Evolutionary conservation across 1,140 invertebrate genomes (phyloP).

Genomic region (Bombus affinis): DNA sequence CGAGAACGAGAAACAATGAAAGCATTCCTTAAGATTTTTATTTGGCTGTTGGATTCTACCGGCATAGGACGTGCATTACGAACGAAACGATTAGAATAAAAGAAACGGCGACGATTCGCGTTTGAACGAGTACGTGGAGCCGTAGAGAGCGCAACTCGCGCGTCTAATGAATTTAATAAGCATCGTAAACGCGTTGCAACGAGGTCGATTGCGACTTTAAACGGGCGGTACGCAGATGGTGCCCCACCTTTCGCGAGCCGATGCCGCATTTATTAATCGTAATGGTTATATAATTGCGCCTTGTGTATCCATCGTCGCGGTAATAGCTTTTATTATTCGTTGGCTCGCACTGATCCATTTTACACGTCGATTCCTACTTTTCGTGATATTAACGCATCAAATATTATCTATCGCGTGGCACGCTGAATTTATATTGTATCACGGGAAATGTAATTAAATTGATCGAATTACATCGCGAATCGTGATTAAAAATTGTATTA

Average conservation of each 20-base stretch:
- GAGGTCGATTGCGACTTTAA: constrained; percentile 64
- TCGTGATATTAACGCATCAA: constrained; percentile 23
- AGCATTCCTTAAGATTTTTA: too few relatives aligned
- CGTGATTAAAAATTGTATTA: constrained; percentile 29
- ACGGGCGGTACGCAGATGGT: constrained; percentile 54
- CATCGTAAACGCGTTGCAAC: constrained; percentile 55
- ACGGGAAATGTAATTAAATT: constrained; percentile 35
- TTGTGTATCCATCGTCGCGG: constrained; percentile 34
- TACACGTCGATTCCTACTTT: constrained; percentile 19
- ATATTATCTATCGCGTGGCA: constrained; percentile 23
- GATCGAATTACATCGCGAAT: constrained; percentile 36
- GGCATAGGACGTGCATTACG: too few relatives aligned
- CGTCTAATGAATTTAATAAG: constrained; percentile 63
- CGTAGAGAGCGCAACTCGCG: background rate
- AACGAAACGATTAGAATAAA: background rate
- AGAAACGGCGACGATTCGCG: background rate
- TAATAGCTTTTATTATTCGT: constrained; percentile 28
- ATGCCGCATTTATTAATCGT: constrained; percentile 61
- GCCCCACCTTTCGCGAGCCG: constrained; percentile 6
- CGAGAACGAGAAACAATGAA: too few relatives aligned
- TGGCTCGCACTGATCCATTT: constrained; percentile 20
- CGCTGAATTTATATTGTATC: constrained; percentile 4
- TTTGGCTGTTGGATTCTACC: too few relatives aligned
- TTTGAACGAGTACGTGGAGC: constrained; percentile 8
- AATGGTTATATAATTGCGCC: constrained; percentile 54